phyloP scores from a whole-genome alignment of 2,888 invertebrate species.

The Petrophora chlorosata region DNA sequence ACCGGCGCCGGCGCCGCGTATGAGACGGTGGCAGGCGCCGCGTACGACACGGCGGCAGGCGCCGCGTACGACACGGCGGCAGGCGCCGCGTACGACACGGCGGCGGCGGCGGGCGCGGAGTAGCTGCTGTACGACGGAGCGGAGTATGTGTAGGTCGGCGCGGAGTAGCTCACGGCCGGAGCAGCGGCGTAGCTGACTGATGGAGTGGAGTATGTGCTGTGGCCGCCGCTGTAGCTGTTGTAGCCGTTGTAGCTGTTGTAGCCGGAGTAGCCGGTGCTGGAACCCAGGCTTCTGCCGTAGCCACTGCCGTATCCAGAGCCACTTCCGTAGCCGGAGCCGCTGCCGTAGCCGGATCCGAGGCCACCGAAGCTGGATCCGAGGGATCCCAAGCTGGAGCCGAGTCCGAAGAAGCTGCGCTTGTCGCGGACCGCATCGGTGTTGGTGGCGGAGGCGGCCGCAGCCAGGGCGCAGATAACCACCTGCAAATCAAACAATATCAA shows the following conservation, averaged over 20 bases:
- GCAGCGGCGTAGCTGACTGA: conserved; percentile 16
- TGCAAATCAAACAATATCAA: conserved; percentile 26
- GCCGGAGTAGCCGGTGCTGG: conserved; percentile 15
- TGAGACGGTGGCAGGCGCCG: conserved; percentile 14
- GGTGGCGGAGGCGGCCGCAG: conserved; percentile 38
- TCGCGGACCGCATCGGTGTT: conserved; percentile 42
- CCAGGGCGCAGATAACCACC: conserved; percentile 41
- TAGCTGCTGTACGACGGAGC: conserved; percentile 15
- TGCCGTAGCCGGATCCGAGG: conserved; percentile 14
- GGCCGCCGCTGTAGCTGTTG: conserved; percentile 7
- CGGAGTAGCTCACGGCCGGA: conserved; percentile 22
- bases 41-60: no score
- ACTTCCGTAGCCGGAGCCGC: conserved; percentile 11
- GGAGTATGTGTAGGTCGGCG: neutral
- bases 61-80: conserved; percentile 22
- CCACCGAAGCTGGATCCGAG: conserved; percentile 19
- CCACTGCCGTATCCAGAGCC: conserved; percentile 13
- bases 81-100: conserved; percentile 23
- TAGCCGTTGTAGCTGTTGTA: conserved; percentile 15
- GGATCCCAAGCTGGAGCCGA: conserved; percentile 22
- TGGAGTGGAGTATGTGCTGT: conserved; percentile 19
- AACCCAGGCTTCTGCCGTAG: conserved; percentile 11
- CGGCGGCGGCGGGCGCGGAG: conserved; percentile 18
- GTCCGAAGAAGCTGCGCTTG: conserved; percentile 53
- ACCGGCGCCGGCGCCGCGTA: conserved; percentile 16